A percentile compares a stretch with the other conserved stretches of the same genome.
These are phyloP conservation scores for Bacillus rossius DNA, from an alignment of 1,140 invertebrate genomes.

Conservation along the genomic window DNA sequence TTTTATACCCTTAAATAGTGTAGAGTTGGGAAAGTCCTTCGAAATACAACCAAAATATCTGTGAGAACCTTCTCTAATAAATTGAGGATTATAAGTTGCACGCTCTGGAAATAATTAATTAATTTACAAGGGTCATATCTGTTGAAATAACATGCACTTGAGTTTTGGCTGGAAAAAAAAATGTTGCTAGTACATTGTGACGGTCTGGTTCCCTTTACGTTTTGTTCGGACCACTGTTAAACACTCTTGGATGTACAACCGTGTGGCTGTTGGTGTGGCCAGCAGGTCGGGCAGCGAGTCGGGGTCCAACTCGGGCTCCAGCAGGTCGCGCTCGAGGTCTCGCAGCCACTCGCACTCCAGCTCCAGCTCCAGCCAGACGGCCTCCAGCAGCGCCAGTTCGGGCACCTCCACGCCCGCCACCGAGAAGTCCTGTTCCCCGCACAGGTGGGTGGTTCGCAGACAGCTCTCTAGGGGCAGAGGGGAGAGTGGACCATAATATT, in stretches of 20 bases:
- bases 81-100: too few relatives aligned
- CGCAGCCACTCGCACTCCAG: conserved; percentile 44
- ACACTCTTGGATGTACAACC: not conserved
- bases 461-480: not conserved
- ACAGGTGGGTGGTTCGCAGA: conserved; percentile 21
- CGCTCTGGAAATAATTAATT: too few relatives aligned
- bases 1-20: too few relatives aligned
- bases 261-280: conserved; percentile 5
- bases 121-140: too few relatives aligned
- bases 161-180: too few relatives aligned
- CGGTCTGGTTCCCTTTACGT: too few relatives aligned
- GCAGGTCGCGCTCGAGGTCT: conserved; percentile 46
- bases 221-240: too few relatives aligned
- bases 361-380: conserved; percentile 40
- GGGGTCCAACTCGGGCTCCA: conserved; percentile 39
- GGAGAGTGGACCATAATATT: not conserved
- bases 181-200: too few relatives aligned
- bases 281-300: conserved; percentile 40
- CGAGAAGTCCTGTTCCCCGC: conserved; percentile 33
- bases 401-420: conserved; percentile 33
- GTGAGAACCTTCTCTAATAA: too few relatives aligned
- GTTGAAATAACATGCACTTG: too few relatives aligned
- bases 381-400: conserved; percentile 33
- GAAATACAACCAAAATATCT: too few relatives aligned
- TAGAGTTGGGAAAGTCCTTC: too few relatives aligned